Conservation (phyloP, 2,113 vertebrate species). For the Crocuta crocuta region DNA sequence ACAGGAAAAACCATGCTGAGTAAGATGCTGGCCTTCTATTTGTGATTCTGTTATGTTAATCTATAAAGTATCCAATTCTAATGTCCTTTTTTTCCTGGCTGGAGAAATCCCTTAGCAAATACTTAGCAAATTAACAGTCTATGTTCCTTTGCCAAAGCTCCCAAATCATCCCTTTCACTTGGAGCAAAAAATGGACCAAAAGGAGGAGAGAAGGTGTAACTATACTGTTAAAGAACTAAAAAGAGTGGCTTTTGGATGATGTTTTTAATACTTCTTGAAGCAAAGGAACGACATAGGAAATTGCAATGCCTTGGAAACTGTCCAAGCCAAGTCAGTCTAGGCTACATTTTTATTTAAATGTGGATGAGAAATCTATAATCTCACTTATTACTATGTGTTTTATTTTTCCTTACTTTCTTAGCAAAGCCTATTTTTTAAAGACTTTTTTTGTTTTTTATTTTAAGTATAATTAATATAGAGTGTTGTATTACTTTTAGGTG, state of each 20-base stretch:
- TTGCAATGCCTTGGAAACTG: conserved; percentile 24
- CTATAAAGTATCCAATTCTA: conserved; percentile 57
- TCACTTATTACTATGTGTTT: not conserved
- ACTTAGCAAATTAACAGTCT: conserved; percentile 58
- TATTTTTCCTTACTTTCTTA: conserved; percentile 16
- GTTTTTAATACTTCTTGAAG: conserved; percentile 36
- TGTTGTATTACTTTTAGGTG: not conserved
- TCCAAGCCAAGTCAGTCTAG: not conserved
- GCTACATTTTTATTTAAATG: conserved; percentile 20
- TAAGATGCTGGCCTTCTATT: conserved; percentile 64
- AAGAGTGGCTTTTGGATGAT: conserved; percentile 17
- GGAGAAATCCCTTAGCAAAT: conserved; percentile 60
- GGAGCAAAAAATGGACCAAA: conserved; percentile 41
- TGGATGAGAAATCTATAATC: not conserved
- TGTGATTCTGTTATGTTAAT: conserved; percentile 63
- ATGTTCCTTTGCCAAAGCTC: conserved; percentile 48
- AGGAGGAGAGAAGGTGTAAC: not conserved
- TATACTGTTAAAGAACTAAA: not conserved
- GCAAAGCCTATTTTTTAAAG: conserved; percentile 38
- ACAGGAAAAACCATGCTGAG: conserved; percentile 56
- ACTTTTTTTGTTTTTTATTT: not conserved
- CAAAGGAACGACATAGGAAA: conserved; percentile 4
- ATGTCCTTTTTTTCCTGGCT: conserved; percentile 61
- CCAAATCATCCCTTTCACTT: conserved; percentile 39
- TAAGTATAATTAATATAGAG: not conserved